Evolutionary conservation across 2,113 vertebrate species (phyloP).

Genomic region (Puffinus mauretanicus): DNA sequence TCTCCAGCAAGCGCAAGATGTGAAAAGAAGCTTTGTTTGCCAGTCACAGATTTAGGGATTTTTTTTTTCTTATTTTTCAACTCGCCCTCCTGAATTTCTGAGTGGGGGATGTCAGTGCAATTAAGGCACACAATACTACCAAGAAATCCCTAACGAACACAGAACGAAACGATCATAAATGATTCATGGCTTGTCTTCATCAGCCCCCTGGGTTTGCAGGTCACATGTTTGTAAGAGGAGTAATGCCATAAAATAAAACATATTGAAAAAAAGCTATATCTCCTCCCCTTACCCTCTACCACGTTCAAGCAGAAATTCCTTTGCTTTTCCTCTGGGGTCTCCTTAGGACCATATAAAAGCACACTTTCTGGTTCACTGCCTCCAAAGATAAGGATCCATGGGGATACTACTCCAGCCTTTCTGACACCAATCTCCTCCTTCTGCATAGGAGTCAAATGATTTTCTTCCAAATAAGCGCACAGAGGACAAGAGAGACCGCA

Average conservation of each 20-base stretch:
- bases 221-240: background rate
- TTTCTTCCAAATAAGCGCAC: conserved; percentile 14
- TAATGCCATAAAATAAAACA: background rate
- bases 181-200: conserved; percentile 49
- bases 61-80: background rate
- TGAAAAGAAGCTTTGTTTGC: conserved; percentile 15
- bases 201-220: background rate
- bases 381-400: background rate
- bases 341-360: background rate
- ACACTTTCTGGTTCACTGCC: conserved; percentile 20
- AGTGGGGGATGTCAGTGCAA: conserved; percentile 35
- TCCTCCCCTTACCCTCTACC: background rate
- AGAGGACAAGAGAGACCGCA: background rate
- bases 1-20: background rate
- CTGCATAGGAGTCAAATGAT: background rate
- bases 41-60: background rate
- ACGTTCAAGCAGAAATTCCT: background rate
- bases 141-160: conserved; percentile 55
- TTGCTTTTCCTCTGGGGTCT: background rate
- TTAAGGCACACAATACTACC: conserved; percentile 44
- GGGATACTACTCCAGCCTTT: background rate
- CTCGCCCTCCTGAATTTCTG: background rate
- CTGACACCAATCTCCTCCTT: conserved; percentile 21
- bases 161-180: conserved; percentile 53
- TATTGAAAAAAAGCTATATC: background rate